Evolutionary conservation across 2,113 vertebrate genomes (phyloP), one percentile per base, ranked within the genome.

Genomic region (Lophochroa leadbeateri): DNA sequence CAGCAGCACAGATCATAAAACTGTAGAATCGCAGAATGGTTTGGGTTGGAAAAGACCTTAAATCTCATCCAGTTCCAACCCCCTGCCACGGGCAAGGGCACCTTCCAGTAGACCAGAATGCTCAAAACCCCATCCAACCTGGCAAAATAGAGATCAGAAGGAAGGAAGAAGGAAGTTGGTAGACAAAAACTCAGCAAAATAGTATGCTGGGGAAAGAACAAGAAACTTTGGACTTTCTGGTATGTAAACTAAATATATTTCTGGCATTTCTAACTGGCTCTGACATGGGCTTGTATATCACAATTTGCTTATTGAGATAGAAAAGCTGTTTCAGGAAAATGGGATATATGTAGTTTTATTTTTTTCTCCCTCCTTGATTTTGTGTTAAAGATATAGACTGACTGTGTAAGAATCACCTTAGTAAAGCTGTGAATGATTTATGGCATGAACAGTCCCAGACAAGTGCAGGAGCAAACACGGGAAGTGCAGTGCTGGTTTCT

Each of bases 351-450:
- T 39, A 63, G 55, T 86, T 49, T 28, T 19, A 12, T 27, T 15
- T 5, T 2, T 10, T 12, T 1, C 1, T 1, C 10, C 16, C 10
- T 12, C 31, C 68, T 47, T 74, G 85, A 55, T 55, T 80, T 89
- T 86, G 75, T 94, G 89, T 68, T 94, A 70, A 67, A 78, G 80
- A 84, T 43, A 35, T 68, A 84, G 77, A 49, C 29, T 86, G 94
- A 53, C 49, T 35, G 17, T 70, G 71, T 64, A 92, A 70, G 87
- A 29, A 88, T 77, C 85, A 82, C 94, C 94, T 90, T 14, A n/a
- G 93, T 50, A 31, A 41, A 83, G 67, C 0, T 77, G 78, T 63
- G 92, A 88, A 70, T 94, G 92, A 95, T 94, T 96, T 96, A 94
- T 13, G 18, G 53, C 87, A 74, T 3, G 53, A 92, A 65, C n/a